Evolutionary conservation across 2,888 invertebrate species (phyloP).

Genomic region (Acleris literana): DNA sequence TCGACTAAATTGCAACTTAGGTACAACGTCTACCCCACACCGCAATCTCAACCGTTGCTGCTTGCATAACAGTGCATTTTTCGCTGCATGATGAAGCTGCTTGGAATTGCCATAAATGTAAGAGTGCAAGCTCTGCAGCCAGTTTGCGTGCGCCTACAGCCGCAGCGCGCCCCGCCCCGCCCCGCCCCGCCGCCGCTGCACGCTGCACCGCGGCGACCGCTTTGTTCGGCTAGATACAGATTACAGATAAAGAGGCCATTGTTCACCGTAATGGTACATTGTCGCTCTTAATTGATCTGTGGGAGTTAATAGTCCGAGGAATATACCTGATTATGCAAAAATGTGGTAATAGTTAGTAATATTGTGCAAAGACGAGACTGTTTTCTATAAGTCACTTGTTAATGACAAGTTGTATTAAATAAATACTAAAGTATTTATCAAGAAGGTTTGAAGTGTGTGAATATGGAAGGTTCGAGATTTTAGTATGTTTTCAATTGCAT

Average conservation of each 20-base stretch:
- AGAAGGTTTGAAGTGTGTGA: no score
- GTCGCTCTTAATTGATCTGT: conserved; percentile 24
- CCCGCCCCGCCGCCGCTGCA: background rate
- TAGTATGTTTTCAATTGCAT: no score
- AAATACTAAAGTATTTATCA: no score
- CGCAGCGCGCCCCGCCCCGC: conserved; percentile 1
- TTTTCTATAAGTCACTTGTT: no score
- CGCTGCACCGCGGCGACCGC: conserved; percentile 6
- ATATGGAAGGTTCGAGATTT: no score
- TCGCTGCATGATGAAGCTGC: background rate
- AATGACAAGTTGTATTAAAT: no score
- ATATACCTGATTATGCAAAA: no score
- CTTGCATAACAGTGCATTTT: conserved; percentile 10
- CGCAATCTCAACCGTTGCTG: background rate
- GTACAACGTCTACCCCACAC: background rate
- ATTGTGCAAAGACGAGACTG: no score
- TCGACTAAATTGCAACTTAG: background rate
- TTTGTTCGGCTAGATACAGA: conserved; percentile 7
- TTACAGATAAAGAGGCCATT: conserved; percentile 33
- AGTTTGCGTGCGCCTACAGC: background rate
- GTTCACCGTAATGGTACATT: conserved; percentile 24
- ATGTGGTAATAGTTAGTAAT: no score
- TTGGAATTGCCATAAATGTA: background rate
- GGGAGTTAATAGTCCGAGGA: background rate
- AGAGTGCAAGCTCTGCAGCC: conserved; percentile 3